phyloP scores from a whole-genome alignment of 2,113 vertebrate species.

The Eretmodus cyanostictus region DNA sequence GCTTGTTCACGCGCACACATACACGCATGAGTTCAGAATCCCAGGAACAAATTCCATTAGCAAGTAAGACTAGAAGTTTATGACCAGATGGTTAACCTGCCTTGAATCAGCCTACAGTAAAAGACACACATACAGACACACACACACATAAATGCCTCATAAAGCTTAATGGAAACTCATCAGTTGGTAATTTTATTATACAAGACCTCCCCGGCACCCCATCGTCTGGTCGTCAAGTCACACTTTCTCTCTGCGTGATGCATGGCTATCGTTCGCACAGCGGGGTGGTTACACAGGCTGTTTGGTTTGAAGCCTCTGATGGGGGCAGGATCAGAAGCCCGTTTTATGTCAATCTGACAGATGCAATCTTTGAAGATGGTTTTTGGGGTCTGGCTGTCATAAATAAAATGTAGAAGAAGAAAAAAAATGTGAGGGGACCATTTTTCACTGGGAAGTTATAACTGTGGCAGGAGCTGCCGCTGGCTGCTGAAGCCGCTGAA shows the following conservation, averaged over 20 bases:
- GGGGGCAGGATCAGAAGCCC: neutral
- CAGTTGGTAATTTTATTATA: conserved; percentile 51
- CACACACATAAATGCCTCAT: conserved; percentile 23
- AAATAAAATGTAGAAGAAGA: neutral
- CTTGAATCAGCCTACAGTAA: conserved; percentile 28
- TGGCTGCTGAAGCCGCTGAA: neutral
- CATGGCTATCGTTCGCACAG: conserved; percentile 22
- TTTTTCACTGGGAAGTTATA: neutral
- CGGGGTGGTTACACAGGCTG: neutral
- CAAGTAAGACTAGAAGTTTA: conserved; percentile 43
- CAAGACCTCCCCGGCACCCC: conserved; percentile 27
- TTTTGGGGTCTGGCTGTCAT: neutral
- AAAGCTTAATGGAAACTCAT: conserved; percentile 59
- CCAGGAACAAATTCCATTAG: conserved; percentile 57
- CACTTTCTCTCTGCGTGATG: conserved; percentile 15
- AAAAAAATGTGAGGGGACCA: neutral
- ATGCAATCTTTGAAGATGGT: neutral
- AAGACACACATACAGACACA: neutral
- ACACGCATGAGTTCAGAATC: neutral
- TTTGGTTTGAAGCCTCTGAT: neutral
- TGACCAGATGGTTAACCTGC: conserved; percentile 60
- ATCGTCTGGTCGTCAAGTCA: conserved; percentile 8
- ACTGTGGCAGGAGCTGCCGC: neutral
- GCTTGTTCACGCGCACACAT: neutral
- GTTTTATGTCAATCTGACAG: conserved; percentile 13